Conservation (phyloP, 2,888 invertebrate genomes). For the Lymantria dispar region DNA sequence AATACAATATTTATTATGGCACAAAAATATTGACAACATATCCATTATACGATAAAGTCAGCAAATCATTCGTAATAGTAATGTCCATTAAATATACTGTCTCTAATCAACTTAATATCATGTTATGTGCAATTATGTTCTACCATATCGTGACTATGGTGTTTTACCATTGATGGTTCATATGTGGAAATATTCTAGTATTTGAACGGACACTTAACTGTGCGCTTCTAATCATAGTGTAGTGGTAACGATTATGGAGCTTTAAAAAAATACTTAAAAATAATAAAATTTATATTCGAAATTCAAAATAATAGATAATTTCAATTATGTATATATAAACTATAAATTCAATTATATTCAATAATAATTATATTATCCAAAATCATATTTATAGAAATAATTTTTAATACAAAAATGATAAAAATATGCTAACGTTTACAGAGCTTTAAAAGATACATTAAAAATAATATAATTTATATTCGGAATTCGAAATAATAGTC, state of each 20-base stretch:
- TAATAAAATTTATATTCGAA: neutral
- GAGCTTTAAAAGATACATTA: too few relatives aligned
- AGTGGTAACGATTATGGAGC: slow-evolving; percentile 12
- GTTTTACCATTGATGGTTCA: slow-evolving; percentile 14
- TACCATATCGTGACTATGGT: slow-evolving; percentile 40
- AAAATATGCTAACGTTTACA: too few relatives aligned
- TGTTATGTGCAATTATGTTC: slow-evolving; percentile 36
- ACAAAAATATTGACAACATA: neutral
- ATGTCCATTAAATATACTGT: slow-evolving; percentile 15
- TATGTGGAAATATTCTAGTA: slow-evolving; percentile 14
- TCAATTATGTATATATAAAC: too few relatives aligned
- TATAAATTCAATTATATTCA: too few relatives aligned
- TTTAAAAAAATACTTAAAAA: neutral
- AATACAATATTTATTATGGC: too few relatives aligned
- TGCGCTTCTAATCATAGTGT: slow-evolving; percentile 13
- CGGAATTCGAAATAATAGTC: too few relatives aligned
- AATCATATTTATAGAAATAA: too few relatives aligned
- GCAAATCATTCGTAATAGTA: slow-evolving; percentile 15
- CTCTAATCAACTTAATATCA: slow-evolving; percentile 14
- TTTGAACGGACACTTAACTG: slow-evolving; percentile 12
- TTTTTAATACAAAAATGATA: too few relatives aligned
- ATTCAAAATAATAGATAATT: too few relatives aligned
- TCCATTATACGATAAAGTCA: neutral
- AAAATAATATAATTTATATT: too few relatives aligned
- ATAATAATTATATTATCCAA: too few relatives aligned